Percentiles rank a stretch among this genome's conserved stretches.
phyloP scores from a whole-genome alignment of 1,140 invertebrate species.

The Pissodes strobi region DNA sequence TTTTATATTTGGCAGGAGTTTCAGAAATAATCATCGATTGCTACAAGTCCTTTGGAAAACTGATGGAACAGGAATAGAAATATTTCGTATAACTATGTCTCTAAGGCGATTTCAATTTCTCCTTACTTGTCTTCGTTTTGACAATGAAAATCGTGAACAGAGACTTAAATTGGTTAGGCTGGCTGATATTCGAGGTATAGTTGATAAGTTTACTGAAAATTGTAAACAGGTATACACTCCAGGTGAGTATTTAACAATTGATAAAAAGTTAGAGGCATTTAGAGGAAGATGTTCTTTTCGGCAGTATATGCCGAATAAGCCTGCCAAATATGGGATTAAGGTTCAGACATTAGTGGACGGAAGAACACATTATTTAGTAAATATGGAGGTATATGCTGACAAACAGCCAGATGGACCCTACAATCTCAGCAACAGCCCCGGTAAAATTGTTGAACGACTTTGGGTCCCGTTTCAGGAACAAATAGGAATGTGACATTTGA shows the following conservation, averaged over 20 bases:
- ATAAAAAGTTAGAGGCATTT: slow-evolving; percentile 41
- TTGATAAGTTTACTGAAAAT: too few species aligned
- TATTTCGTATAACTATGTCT: too few species aligned
- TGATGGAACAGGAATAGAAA: too few species aligned
- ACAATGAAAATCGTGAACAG: too few species aligned
- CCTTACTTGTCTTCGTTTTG: too few species aligned
- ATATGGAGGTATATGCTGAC: slow-evolving; percentile 51
- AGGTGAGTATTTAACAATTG: slow-evolving; percentile 1
- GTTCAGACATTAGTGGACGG: slow-evolving; percentile 41
- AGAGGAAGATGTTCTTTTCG: slow-evolving; percentile 54
- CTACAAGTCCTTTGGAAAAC: too few species aligned
- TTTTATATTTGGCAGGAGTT: too few species aligned
- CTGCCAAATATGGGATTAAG: slow-evolving; percentile 53
- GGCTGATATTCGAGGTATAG: too few species aligned
- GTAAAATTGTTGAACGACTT: slow-evolving; percentile 46
- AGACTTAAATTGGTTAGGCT: too few species aligned
- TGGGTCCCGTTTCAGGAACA: slow-evolving; percentile 31
- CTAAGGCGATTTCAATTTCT: too few species aligned
- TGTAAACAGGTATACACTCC: slow-evolving; percentile 8
- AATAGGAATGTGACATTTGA: too few species aligned
- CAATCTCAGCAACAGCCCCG: slow-evolving; percentile 40
- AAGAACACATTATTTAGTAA: slow-evolving; percentile 25
- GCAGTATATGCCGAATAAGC: slow-evolving; percentile 54
- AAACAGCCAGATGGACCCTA: slow-evolving; percentile 52
- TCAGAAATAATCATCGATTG: too few species aligned